These are phyloP conservation scores for Rhamnusium bicolor DNA, from an alignment of 2,888 invertebrate species.

Conservation along the genomic window DNA sequence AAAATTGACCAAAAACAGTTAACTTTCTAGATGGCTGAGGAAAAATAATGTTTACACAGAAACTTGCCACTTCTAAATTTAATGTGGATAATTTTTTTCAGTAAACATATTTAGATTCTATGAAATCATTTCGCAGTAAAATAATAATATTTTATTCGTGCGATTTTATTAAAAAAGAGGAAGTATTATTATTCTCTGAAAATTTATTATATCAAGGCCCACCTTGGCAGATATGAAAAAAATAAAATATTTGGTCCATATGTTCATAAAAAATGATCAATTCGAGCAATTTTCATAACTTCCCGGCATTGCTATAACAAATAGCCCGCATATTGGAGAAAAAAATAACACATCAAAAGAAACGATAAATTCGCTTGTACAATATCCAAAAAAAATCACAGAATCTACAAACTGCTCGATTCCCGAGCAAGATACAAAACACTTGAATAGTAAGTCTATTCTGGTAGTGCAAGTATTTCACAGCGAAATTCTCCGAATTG, in stretches of 20 bases:
- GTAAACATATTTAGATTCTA: too few relatives aligned
- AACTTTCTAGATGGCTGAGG: too few relatives aligned
- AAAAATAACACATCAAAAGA: neutral
- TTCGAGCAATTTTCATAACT: constrained; percentile 1
- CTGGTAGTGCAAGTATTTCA: neutral
- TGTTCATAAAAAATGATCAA: constrained; percentile 17
- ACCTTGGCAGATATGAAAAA: constrained; percentile 9
- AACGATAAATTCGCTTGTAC: neutral
- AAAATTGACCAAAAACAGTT: too few relatives aligned
- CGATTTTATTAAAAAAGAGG: neutral
- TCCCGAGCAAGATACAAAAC: neutral
- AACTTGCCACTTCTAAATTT: too few relatives aligned
- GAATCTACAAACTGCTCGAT: neutral
- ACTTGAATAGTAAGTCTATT: neutral
- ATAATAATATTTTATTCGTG: too few relatives aligned
- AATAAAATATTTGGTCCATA: constrained; percentile 2
- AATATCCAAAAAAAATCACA: neutral
- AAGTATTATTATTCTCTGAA: neutral
- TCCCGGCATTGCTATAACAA: neutral
- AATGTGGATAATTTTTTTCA: too few relatives aligned
- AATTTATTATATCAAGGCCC: neutral
- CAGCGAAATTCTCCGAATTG: neutral
- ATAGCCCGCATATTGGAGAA: neutral
- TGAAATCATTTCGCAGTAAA: too few relatives aligned
- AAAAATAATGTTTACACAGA: too few relatives aligned